Base-by-base conservation (phyloP, 2,797 vertebrate genomes). In the Lacerta agilis region DNA sequence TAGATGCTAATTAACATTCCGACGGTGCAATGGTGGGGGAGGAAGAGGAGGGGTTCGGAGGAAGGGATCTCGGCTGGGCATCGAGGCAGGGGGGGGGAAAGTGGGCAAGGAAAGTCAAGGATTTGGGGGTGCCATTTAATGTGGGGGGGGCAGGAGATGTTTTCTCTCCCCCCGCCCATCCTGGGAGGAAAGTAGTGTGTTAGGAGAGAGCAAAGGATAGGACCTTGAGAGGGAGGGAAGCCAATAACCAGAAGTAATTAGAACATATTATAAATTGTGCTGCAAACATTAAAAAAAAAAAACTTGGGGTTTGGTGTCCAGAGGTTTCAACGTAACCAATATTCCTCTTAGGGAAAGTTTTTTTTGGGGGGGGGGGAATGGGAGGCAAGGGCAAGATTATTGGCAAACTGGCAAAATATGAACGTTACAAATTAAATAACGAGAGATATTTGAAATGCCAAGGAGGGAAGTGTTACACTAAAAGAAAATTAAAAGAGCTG, bases 1-100 rank as follows among this genome's bases (percentile, higher is more conserved):
- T 79, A 79, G 83, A 87, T 87, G 92, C 93, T 95, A 93, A 95
- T 95, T 94, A 96, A 93, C 93, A 93, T 95, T 95, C 91, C 90
- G 88, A 85, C 85, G 80, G 93, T 91, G 81, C 89, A 76, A 85
- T 92, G 90, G 89, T 85, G 90, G 88, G 66, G n/a, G 11, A 36
- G 64, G 5, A 81, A 11, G 73, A 92, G 91, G 86, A 61, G 29
- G 25, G 69, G 49, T 23, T 66, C 9, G 55, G 29, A 10, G 18
- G 69, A 43, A 27, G 38, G 23, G 33, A 18, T 73, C 55, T 76
- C 38, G 17, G 75, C 55, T 43, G 86, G 86, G 86, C 86, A 82
- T 61, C 41, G 25, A 36, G 27, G 69, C 45, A 23, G 4, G 45
- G 23, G 29, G 23, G 29, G 3, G n/a, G 1, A 18, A 29, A 15